phyloP scores from a whole-genome alignment of 2,797 vertebrate species.

The Gadopsis marmoratus region DNA sequence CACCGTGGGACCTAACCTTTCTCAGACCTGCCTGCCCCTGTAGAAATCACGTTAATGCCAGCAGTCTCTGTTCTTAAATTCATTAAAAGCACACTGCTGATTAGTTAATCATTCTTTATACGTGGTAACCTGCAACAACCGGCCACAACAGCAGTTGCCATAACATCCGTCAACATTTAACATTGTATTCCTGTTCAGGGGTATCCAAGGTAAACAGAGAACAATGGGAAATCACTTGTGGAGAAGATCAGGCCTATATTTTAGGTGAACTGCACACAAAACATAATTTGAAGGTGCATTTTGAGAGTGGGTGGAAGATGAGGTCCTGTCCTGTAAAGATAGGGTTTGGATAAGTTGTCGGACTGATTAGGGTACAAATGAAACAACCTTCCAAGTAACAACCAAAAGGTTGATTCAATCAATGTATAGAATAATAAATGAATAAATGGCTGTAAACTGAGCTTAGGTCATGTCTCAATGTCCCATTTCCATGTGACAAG shows the following conservation, averaged over 20 bases:
- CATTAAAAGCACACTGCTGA: constrained; percentile 25
- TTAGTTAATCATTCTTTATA: constrained; percentile 3
- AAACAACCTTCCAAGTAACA: neutral
- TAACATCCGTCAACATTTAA: constrained; percentile 25
- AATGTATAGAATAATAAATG: neutral
- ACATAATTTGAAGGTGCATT: neutral
- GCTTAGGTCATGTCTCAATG: neutral
- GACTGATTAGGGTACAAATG: neutral
- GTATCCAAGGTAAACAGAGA: constrained; percentile 29
- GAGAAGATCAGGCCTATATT: neutral
- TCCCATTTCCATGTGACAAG: neutral
- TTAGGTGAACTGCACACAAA: neutral
- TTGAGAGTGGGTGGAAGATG: neutral
- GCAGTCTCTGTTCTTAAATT: constrained; percentile 14
- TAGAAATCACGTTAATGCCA: constrained; percentile 15
- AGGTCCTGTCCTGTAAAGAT: neutral
- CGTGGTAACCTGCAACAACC: neutral
- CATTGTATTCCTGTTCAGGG: constrained; percentile 4
- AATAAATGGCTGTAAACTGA: neutral
- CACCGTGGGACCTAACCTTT: neutral
- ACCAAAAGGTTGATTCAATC: neutral
- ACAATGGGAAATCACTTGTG: constrained; percentile 30
- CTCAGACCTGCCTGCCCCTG: neutral
- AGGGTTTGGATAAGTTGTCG: neutral
- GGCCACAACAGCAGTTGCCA: constrained; percentile 8